These are phyloP conservation scores for Chascanopsetta lugubris DNA, from an alignment of 2,113 vertebrate genomes.

Conservation along the genomic window DNA sequence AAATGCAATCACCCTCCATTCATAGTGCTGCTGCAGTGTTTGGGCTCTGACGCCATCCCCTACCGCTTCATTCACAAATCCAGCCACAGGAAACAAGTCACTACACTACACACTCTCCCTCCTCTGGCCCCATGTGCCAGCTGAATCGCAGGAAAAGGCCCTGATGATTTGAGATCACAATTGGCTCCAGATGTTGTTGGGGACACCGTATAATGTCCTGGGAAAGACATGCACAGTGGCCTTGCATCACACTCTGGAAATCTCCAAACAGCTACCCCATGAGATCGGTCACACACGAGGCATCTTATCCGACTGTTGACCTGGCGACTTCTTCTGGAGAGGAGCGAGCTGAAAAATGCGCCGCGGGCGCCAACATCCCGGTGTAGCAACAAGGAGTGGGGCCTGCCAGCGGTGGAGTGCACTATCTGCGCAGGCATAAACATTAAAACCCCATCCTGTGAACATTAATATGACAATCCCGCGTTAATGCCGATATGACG, in stretches of 20 bases:
- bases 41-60: slow-evolving; percentile 54
- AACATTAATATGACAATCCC: slow-evolving; percentile 67
- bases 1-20: slow-evolving; percentile 48
- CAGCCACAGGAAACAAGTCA: slow-evolving; percentile 67
- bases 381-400: slow-evolving; percentile 22
- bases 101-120: slow-evolving; percentile 50
- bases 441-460: slow-evolving; percentile 47
- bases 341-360: slow-evolving; percentile 42
- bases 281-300: slow-evolving; percentile 47
- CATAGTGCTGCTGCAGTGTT: slow-evolving; percentile 52
- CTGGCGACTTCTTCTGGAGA: slow-evolving; percentile 47
- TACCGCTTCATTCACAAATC: slow-evolving; percentile 77
- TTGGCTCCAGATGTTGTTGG: slow-evolving; percentile 72
- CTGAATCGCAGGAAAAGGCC: slow-evolving; percentile 67
- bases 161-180: slow-evolving; percentile 61
- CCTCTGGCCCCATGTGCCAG: slow-evolving; percentile 57
- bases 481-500: slow-evolving; percentile 44
- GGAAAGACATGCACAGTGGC: slow-evolving; percentile 56
- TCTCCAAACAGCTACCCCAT: slow-evolving; percentile 65
- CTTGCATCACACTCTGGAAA: slow-evolving; percentile 59
- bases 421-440: slow-evolving; percentile 50
- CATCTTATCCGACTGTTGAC: slow-evolving; percentile 51
- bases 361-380: slow-evolving; percentile 33
- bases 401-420: slow-evolving; percentile 34
- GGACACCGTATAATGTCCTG: slow-evolving; percentile 68